These are phyloP conservation scores for Auanema freiburgensis DNA, from an alignment of 2,888 invertebrate genomes.

Conservation along the genomic window DNA sequence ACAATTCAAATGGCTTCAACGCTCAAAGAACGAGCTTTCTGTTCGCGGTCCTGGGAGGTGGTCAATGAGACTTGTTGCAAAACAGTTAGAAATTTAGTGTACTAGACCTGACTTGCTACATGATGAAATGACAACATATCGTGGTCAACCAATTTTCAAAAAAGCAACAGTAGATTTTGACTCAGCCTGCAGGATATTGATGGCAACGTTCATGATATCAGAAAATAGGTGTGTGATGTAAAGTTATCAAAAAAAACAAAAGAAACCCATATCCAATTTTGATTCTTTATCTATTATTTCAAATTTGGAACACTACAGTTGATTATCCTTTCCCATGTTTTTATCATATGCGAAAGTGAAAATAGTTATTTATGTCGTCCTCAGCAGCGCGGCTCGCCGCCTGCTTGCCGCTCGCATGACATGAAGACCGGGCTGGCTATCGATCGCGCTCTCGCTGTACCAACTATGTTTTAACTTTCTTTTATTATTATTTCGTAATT, in stretches of 20 bases:
- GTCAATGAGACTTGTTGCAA: neutral
- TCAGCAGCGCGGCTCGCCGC: neutral
- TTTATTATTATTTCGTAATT: conserved; percentile 6
- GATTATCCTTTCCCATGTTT: neutral
- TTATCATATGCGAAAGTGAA: neutral
- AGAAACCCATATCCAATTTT: neutral
- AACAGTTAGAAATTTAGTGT: neutral
- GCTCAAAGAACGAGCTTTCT: conserved; percentile 15
- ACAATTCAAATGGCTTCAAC: conserved; percentile 7
- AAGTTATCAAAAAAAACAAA: no score
- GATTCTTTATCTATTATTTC: neutral
- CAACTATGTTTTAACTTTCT: neutral
- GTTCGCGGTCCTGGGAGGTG: conserved; percentile 18
- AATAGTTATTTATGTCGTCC: neutral
- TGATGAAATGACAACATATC: conserved; percentile 16
- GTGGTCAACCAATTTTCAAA: conserved; percentile 17
- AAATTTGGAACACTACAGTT: neutral
- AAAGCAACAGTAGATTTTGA: conserved; percentile 17
- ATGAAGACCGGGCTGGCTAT: conserved; percentile 1
- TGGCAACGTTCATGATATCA: conserved; percentile 1
- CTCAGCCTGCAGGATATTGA: conserved; percentile 17
- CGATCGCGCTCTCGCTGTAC: conserved; percentile 2
- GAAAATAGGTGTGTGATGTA: conserved; percentile 3
- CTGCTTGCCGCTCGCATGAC: neutral
- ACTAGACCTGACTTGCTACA: neutral